Percentiles rank a stretch among this genome's conserved stretches.
phyloP scores from a whole-genome alignment of 2,888 invertebrate genomes.

The Coelogynopora nodosa region DNA sequence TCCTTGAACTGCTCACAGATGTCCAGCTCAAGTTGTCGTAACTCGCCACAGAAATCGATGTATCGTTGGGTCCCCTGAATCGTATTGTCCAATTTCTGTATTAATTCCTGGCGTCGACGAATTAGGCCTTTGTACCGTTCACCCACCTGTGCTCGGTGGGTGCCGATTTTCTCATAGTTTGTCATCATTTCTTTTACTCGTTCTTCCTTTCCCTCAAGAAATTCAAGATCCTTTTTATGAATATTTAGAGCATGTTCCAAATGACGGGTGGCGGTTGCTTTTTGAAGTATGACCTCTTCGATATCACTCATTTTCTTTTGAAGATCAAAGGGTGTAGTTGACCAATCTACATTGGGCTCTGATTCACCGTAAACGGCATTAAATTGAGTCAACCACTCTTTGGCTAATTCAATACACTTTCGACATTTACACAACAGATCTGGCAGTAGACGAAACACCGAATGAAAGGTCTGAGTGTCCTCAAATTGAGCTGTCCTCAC shows the following conservation, averaged over 20 bases:
- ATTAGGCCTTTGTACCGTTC: conserved; percentile 43
- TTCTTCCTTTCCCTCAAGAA: conserved; percentile 9
- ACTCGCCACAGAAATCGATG: conserved; percentile 47
- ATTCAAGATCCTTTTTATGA: conserved; percentile 35
- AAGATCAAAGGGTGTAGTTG: background rate
- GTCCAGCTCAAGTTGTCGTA: conserved; percentile 49
- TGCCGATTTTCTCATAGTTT: conserved; percentile 49
- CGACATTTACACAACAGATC: conserved; percentile 57
- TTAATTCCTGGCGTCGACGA: conserved; percentile 41
- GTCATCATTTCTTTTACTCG: conserved; percentile 45
- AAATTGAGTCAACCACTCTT: conserved; percentile 53
- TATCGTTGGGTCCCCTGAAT: conserved; percentile 44
- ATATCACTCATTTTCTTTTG: conserved; percentile 47
- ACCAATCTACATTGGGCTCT: conserved; percentile 45
- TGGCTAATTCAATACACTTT: conserved; percentile 54
- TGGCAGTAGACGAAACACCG: conserved; percentile 53
- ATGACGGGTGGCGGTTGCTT: conserved; percentile 48
- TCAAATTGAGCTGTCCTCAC: conserved; percentile 51
- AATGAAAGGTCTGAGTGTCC: conserved; percentile 48
- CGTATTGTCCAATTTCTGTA: conserved; percentile 42
- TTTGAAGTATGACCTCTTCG: conserved; percentile 47
- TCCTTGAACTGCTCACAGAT: conserved; percentile 50
- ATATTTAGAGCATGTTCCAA: conserved; percentile 46
- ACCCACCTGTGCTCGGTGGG: conserved; percentile 47
- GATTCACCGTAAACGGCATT: conserved; percentile 49